Percentiles rank a stretch among this genome's conserved stretches.
Conservation (phyloP, 2,797 vertebrate species). For the Distichodus sexfasciatus region DNA sequence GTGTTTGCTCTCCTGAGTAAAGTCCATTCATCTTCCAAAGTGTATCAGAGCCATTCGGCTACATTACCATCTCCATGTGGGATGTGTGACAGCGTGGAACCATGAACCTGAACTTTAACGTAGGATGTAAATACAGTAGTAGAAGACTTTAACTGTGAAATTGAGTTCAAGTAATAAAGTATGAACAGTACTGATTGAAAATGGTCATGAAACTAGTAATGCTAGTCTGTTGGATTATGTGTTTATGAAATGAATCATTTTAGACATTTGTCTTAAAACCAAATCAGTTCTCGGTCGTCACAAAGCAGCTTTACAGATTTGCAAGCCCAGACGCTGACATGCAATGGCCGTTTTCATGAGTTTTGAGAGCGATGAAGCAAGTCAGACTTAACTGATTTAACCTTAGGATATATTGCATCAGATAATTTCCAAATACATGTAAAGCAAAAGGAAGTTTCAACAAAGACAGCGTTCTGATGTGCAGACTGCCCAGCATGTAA, state of each 20-base stretch:
- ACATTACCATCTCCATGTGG: background rate
- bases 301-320: no score
- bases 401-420: background rate
- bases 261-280: no score
- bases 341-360: background rate
- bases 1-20: conserved; percentile 15
- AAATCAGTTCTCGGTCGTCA: no score
- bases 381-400: background rate
- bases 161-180: no score
- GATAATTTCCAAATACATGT: conserved; percentile 26
- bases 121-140: no score
- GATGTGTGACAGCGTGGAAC: background rate
- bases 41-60: background rate
- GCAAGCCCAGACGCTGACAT: background rate
- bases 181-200: no score
- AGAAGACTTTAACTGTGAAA: no score
- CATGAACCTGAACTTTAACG: no score
- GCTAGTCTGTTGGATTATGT: no score
- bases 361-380: background rate
- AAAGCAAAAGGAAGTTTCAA: conserved; percentile 6
- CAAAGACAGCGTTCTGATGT: background rate
- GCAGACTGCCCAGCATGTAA: background rate
- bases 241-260: no score
- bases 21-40: background rate
- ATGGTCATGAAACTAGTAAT: no score